Evolutionary conservation across 2,888 invertebrate species (phyloP).

Genomic region (Ferrisia virgata): DNA sequence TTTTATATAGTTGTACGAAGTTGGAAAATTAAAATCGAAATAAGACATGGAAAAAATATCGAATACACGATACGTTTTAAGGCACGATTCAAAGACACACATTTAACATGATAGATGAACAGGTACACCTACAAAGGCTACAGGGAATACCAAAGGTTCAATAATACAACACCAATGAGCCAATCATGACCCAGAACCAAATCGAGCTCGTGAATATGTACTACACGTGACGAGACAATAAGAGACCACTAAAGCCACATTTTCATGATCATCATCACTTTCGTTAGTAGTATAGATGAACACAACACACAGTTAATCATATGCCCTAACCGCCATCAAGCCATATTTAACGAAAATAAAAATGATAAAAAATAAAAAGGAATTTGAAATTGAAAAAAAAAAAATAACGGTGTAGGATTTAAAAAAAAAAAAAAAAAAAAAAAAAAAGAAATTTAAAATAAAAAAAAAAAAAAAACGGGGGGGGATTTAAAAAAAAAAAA

Average conservation of each 20-base stretch:
- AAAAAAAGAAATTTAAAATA: not conserved
- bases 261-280: not conserved
- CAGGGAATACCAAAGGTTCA: not conserved
- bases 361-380: not conserved
- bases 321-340: constrained; percentile 2
- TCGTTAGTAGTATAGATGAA: constrained; percentile 27
- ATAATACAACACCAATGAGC: not conserved
- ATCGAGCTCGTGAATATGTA: not conserved
- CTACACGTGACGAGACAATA: no score
- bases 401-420: not conserved
- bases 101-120: no score
- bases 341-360: not conserved
- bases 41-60: no score
- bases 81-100: not conserved
- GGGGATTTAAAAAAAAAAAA: not conserved
- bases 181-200: not conserved
- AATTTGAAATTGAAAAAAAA: not conserved
- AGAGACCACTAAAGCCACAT: not conserved
- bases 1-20: no score
- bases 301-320: constrained; percentile 44
- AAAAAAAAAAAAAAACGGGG: not conserved
- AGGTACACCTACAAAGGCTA: no score
- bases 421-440: not conserved
- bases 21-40: no score
- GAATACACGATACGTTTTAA: not conserved